Percentiles rank a stretch among this genome's conserved stretches.
These are phyloP conservation scores for Drosophila burlai DNA, from an alignment of 1,140 invertebrate species.

Conservation along the genomic window DNA sequence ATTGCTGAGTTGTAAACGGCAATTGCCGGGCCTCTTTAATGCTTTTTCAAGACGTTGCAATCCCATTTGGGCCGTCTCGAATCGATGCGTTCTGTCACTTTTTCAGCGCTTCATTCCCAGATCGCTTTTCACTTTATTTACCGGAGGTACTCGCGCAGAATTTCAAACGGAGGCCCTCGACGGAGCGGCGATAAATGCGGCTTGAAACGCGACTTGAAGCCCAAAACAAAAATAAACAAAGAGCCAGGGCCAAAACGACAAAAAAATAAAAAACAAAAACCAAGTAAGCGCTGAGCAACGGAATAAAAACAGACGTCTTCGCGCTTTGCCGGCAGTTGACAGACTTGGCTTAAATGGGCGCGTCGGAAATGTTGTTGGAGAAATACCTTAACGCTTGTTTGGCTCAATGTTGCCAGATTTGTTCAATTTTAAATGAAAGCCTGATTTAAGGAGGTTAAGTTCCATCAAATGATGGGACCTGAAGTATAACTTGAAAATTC, in stretches of 20 bases:
- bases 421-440: background rate
- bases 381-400: slow-evolving; percentile 54
- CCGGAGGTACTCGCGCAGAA: slow-evolving; percentile 29
- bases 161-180: slow-evolving; percentile 29
- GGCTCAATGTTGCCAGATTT: slow-evolving; percentile 32
- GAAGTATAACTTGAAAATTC: too few species aligned
- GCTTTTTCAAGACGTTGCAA: slow-evolving; percentile 23
- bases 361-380: slow-evolving; percentile 34
- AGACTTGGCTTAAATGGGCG: slow-evolving; percentile 44
- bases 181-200: slow-evolving; percentile 15
- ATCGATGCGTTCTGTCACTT: slow-evolving; percentile 30
- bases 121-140: slow-evolving; percentile 15
- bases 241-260: slow-evolving; percentile 17
- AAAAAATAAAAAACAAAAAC: slow-evolving; percentile 13
- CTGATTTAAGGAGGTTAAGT: background rate
- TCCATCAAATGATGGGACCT: too few species aligned
- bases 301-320: slow-evolving; percentile 38
- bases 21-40: slow-evolving; percentile 2
- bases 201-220: slow-evolving; percentile 28
- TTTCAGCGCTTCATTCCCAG: slow-evolving; percentile 5
- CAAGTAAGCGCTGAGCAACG: slow-evolving; percentile 8
- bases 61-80: slow-evolving; percentile 38
- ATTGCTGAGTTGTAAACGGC: slow-evolving; percentile 38
- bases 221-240: slow-evolving; percentile 24
- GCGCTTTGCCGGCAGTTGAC: slow-evolving; percentile 55